Base-by-base conservation (phyloP, 2,888 invertebrate genomes). In the Vesta saturnalis region DNA sequence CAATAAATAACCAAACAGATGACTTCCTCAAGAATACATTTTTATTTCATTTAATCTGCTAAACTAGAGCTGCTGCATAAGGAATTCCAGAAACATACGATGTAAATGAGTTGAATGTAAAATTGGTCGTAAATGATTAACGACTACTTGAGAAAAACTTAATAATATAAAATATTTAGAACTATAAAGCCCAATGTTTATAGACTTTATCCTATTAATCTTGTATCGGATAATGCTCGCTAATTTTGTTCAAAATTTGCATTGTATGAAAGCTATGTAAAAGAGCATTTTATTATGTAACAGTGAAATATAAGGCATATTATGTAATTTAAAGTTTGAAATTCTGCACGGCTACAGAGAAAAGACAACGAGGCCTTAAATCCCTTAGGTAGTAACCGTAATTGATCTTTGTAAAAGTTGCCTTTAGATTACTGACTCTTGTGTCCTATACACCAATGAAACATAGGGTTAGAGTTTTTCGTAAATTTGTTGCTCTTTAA, bases 311-410 rank as follows among this genome's bases (percentile, higher is more conserved):
- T 64, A 64, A 64, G 52, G 59, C 58, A 64, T 54, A 59, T 64
- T 64, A 64, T 52, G 59, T 54, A 64, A 64, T 64, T 64, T 64
- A 64, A 64, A 64, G 52, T 64, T 64, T 64, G 39, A 58, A 64
- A 64, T 59, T 58, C 59, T 54, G 59, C 58, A 64, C 64, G 49
- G 64, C 59, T 54, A 59, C 64, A 12, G 59, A 64, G 59, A 52
- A 64, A 59, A 58, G 64, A 57, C 49, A 58, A 59, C 64, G 30
- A 43, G 64, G 59, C 22, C 57, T 64, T 52, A 59, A 64, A 64
- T 64, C 64, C 64, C 64, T 64, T 58, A 64, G 64, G 64, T 64
- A 59, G 64, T 64, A 59, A 64, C 64, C 64, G 58, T 64, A 64
- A 64, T 64, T 64, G 64, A 64, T 64, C 64, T 64, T 64, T 59